Percentiles rank a stretch among this genome's conserved stretches.
phyloP scores from a whole-genome alignment of 2,797 vertebrate species.

The Emydoidea blandingii region DNA sequence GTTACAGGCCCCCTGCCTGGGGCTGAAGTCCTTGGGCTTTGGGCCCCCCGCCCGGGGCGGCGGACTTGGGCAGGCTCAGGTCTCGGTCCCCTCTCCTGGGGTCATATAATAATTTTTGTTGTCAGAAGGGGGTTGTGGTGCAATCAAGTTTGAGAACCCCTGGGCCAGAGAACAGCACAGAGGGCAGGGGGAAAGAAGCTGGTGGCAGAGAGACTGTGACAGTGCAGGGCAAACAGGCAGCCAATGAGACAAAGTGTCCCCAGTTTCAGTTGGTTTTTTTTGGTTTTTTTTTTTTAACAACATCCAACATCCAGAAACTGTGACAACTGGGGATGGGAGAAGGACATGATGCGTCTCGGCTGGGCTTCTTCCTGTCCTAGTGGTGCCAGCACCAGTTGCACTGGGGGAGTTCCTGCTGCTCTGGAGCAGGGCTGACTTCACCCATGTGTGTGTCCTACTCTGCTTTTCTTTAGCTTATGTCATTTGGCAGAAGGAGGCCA shows the following conservation, averaged over 20 bases:
- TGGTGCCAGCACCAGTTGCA: not conserved
- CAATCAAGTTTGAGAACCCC: no score
- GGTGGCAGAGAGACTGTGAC: not conserved
- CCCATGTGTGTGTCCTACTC: not conserved
- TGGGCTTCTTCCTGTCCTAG: not conserved
- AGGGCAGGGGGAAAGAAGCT: not conserved
- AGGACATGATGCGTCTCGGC: not conserved
- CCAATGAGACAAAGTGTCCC: not conserved
- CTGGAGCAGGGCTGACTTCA: not conserved
- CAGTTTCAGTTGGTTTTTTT: no score
- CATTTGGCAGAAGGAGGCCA: not conserved
- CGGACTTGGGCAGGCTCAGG: no score
- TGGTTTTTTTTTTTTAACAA: not conserved
- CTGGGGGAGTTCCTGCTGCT: not conserved
- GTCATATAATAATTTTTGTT: no score
- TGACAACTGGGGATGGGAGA: not conserved
- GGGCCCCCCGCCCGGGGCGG: no score
- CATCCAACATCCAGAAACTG: not conserved
- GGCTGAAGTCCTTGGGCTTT: no score
- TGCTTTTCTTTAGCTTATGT: not conserved
- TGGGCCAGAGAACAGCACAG: not conserved
- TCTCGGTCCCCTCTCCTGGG: no score
- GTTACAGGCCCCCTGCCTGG: no score
- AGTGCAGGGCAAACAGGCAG: not conserved
- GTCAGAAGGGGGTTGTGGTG: no score